These are phyloP conservation scores for Melanitta fusca DNA, from an alignment of 2,797 vertebrate genomes.

Conservation along the genomic window DNA sequence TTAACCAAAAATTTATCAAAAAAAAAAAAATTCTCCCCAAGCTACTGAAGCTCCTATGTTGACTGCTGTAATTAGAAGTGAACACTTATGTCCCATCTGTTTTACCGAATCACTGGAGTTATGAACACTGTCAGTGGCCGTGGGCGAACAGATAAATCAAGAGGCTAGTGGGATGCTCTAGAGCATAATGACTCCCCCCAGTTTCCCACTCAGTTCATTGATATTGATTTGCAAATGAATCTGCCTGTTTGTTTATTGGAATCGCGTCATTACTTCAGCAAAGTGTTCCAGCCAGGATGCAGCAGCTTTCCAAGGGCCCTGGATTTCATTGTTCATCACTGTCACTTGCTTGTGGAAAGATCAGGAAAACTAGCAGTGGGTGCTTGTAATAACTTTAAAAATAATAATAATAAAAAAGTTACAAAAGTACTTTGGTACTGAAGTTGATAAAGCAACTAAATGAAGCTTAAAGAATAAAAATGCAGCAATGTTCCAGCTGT, in stretches of 20 bases:
- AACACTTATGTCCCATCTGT: not conserved
- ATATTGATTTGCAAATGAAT: slow-evolving; percentile 40
- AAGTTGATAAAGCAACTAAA: slow-evolving; percentile 2
- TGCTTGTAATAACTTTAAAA: slow-evolving; percentile 57
- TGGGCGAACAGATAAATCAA: slow-evolving; percentile 42
- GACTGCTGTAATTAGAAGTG: slow-evolving; percentile 37
- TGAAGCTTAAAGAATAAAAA: not conserved
- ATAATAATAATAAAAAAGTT: slow-evolving; percentile 15
- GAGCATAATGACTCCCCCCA: not conserved
- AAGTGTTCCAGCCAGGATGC: slow-evolving; percentile 20
- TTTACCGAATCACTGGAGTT: not conserved
- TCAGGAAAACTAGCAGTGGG: slow-evolving; percentile 67
- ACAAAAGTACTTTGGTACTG: slow-evolving; percentile 33
- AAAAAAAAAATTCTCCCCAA: not conserved
- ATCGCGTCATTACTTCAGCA: slow-evolving; percentile 29
- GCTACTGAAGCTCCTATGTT: not conserved
- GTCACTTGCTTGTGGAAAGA: slow-evolving; percentile 63
- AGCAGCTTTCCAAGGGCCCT: slow-evolving; percentile 34
- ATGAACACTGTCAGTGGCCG: not conserved
- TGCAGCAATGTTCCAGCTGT: not conserved
- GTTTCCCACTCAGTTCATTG: slow-evolving; percentile 21
- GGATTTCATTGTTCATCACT: slow-evolving; percentile 72
- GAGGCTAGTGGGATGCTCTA: not conserved
- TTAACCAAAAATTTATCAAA: slow-evolving; percentile 4
- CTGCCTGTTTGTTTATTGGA: slow-evolving; percentile 39